Conservation (phyloP, 2,113 vertebrate species). For the Paralichthys olivaceus region DNA sequence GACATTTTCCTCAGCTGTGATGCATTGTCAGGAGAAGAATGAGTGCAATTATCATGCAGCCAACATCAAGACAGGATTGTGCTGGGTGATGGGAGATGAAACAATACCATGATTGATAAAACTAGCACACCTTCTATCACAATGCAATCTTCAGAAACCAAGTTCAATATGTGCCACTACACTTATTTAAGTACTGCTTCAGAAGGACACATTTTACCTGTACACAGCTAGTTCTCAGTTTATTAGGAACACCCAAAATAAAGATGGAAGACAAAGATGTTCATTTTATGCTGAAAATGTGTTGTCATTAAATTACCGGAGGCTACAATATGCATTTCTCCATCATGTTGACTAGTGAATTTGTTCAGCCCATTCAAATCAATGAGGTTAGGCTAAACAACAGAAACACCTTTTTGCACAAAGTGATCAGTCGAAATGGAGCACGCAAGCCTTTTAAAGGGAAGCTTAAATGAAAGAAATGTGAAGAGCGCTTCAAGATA, state of each 20-base stretch:
- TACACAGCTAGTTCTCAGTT: not conserved
- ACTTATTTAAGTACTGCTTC: not conserved
- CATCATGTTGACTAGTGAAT: too few species aligned
- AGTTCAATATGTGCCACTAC: not conserved
- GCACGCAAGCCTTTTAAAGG: not conserved
- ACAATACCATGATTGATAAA: not conserved
- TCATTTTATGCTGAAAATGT: too few species aligned
- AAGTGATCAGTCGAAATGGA: not conserved
- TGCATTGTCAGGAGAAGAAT: conserved; percentile 38
- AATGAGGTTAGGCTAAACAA: too few species aligned
- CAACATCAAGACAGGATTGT: conserved; percentile 13
- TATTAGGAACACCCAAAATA: not conserved
- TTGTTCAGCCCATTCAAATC: not conserved
- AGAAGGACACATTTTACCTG: not conserved
- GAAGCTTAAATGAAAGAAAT: not conserved
- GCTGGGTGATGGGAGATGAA: conserved; percentile 1
- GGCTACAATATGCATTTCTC: too few species aligned
- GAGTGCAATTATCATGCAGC: conserved; percentile 20
- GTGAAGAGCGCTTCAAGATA: conserved; percentile 19
- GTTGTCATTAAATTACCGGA: too few species aligned
- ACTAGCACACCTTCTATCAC: not conserved
- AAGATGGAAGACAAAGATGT: too few species aligned
- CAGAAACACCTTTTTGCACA: not conserved
- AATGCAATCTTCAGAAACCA: not conserved
- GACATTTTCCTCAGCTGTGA: conserved; percentile 58